Base-by-base conservation (phyloP, 2,113 vertebrate genomes). In the Pantherophis guttatus region DNA sequence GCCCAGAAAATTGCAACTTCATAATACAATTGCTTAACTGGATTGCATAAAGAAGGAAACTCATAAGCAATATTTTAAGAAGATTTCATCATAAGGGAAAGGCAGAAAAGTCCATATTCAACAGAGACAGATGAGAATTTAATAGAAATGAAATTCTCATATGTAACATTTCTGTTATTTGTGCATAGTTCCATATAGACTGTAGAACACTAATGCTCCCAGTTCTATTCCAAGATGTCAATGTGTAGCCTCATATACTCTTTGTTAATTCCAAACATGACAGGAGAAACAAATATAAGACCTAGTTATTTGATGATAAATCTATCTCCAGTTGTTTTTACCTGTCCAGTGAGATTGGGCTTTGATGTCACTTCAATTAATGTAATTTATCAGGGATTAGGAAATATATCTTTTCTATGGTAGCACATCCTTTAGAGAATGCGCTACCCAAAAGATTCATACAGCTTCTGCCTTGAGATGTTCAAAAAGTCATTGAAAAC, bases 11-110 rank as follows among this genome's bases (percentile, higher is more conserved):
- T 65, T 23, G 90, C 91, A 91, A 91, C 86, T 48, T 94, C 90
- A 53, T 87, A 90, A 94, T 39, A 90, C 33, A 86, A 57, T 21
- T 52, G 62, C 23, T 92, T 0, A 17, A 55, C 53, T 86, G 87
- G 92, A 59, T 81, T 90, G 52, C 17, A 88, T 81, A 39, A 33
- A 75, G 53, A 87, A 93, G 70, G 94, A 93, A 87, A 91, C 75
- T 11, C 33, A 2, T 39, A 59, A 26, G 7, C 0, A n/a, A 39
- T 92, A 95, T 94, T 94, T 88, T 53, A 88, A 62, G 57, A 57
- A 39, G 39, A 44, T 89, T 58, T 15, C 91, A 93, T 15, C 11
- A 5, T 33, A 29, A 91, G 19, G 44, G 6, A 0, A 93, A 95
- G n/a, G n/a, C 11, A 2, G 92, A 87, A 53, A 58, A 52, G 88